phyloP scores from a whole-genome alignment of 2,888 invertebrate genomes.

The Limnephilus lunatus region DNA sequence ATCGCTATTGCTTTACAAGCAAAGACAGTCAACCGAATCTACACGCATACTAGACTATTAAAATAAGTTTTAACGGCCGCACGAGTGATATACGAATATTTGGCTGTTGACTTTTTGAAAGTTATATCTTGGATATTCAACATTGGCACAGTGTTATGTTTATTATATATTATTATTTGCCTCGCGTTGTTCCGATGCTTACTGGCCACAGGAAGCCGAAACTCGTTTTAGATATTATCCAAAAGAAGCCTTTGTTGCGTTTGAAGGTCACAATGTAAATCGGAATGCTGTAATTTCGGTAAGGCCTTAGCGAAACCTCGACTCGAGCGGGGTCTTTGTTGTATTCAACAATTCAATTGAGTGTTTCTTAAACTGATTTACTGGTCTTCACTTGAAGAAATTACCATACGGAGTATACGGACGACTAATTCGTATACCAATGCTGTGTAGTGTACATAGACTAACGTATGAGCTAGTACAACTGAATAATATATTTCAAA shows the following conservation, averaged over 20 bases:
- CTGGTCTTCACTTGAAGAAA: constrained; percentile 12
- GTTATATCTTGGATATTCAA: background rate
- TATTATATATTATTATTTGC: background rate
- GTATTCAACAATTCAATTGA: background rate
- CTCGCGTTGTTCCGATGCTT: background rate
- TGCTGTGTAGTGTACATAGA: background rate
- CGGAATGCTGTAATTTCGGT: constrained; percentile 39
- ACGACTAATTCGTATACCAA: background rate
- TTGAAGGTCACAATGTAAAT: constrained; percentile 34
- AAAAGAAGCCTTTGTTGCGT: constrained; percentile 14
- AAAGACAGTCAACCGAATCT: too few relatives aligned
- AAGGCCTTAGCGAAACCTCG: background rate
- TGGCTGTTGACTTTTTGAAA: background rate
- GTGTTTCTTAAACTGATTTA: background rate
- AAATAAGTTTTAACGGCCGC: background rate
- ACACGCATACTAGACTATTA: too few relatives aligned
- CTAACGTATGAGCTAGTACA: too few relatives aligned
- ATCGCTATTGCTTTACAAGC: too few relatives aligned
- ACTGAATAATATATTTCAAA: background rate
- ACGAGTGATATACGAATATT: background rate
- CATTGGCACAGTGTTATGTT: background rate
- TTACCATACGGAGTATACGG: background rate
- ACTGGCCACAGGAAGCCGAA: background rate
- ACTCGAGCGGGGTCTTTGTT: background rate
- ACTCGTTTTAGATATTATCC: constrained; percentile 30